Evolutionary conservation across 2,113 vertebrate species (phyloP).

Genomic region (Hemichromis elongatus): DNA sequence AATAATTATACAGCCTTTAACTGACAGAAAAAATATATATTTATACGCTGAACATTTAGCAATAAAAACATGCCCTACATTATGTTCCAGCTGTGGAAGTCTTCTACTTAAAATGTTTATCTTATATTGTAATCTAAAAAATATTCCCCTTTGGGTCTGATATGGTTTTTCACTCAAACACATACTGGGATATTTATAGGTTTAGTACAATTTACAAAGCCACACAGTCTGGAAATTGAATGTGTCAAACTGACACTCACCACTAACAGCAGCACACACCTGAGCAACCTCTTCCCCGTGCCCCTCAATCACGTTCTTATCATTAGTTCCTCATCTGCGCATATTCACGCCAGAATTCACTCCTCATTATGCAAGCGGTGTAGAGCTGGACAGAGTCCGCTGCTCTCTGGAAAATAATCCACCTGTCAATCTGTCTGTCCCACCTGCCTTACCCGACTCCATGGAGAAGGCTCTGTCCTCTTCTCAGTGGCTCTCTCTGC

Average conservation of each 20-base stretch:
- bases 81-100: background rate
- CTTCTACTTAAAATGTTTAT: background rate
- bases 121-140: background rate
- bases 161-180: background rate
- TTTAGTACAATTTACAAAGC: background rate
- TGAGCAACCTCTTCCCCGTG: conserved; percentile 1
- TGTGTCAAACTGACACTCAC: conserved; percentile 17
- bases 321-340: conserved; percentile 53
- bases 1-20: background rate
- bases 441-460: conserved; percentile 16
- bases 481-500: conserved; percentile 15
- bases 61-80: background rate
- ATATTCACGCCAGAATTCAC: conserved; percentile 34
- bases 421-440: conserved; percentile 45
- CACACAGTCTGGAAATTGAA: background rate
- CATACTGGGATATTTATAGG: background rate
- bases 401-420: conserved; percentile 40
- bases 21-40: background rate
- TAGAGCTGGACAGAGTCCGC: conserved; percentile 22
- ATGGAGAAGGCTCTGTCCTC: background rate
- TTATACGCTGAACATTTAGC: rapidly evolving
- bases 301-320: conserved; percentile 25
- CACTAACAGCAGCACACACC: background rate
- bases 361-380: conserved; percentile 35
- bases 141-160: background rate